Base-by-base conservation (phyloP, 2,797 vertebrate genomes). In the Lithobates pipiens region DNA sequence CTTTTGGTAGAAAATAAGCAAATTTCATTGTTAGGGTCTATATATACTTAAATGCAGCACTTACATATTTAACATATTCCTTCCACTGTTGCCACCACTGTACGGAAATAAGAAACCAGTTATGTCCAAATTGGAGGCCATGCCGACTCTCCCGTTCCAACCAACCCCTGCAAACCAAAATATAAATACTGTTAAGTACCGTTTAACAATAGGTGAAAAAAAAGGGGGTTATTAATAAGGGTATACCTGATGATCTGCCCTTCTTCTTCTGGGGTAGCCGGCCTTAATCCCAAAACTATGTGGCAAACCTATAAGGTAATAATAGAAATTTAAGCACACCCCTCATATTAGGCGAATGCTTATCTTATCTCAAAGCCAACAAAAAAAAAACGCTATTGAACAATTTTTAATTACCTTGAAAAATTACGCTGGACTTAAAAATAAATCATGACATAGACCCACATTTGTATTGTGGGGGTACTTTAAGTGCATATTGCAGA, bases 71-170 rank as follows among this genome's bases (percentile, higher is more conserved):
- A 82, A 98, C 97, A 46, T 99, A 99, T 88, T 99, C 98, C 90
- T 97, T 99, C 98, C 98, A 99, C 88, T 98, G 96, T 80, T 98
- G 97, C 98, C 98, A 99, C 98, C 98, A 99, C 32, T 96, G 96
- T 93, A 97, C 96, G 27, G 97, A 98, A 92, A 99, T 99, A 89
- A 99, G 96, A 91, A 99, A 99, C 98, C 98, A 99, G 92, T 97
- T 99, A 91, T 99, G 97, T 80, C 95, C 93, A 74, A 94, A 94
- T 89, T 98, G 97, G 23, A 99, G 95, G 39, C 98, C 98, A 88
- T 99, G 96, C 89, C 98, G 95, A 93, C 96, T 98, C 91, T 99
- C 98, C 86, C 98, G 95, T 93, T 99, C 98, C 83, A 99, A 89
- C 98, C 98, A 99, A 63, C 98, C 98, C 89, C 98, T 99, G 91